phyloP scores from a whole-genome alignment of 2,888 invertebrate species.

The Scelioninae gen. 1 region DNA sequence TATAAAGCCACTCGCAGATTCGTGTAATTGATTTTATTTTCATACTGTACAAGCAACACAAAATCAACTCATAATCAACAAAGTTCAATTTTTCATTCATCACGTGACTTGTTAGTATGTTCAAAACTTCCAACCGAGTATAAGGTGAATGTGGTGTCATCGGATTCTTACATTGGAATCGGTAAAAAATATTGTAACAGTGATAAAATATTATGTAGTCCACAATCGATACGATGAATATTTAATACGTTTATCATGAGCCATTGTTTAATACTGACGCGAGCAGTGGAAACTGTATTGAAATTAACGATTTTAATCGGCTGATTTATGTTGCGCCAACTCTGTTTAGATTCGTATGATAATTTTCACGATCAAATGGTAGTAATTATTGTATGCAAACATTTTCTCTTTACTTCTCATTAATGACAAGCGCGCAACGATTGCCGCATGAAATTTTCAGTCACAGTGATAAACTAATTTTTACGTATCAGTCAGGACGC shows the following conservation, averaged over 20 bases:
- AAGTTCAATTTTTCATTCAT: no score
- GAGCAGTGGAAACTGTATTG: slow-evolving; percentile 67
- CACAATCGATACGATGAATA: slow-evolving; percentile 65
- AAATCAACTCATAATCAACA: no score
- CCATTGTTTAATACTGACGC: slow-evolving; percentile 69
- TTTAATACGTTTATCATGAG: slow-evolving; percentile 67
- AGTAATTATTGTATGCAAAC: slow-evolving; percentile 71
- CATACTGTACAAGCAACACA: no score
- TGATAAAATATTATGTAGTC: slow-evolving; percentile 35
- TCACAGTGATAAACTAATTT: slow-evolving; percentile 67
- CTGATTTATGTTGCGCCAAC: slow-evolving; percentile 69
- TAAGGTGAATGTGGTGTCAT: slow-evolving; percentile 20
- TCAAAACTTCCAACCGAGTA: no score
- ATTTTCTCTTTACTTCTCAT: slow-evolving; percentile 71
- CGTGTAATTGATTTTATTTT: no score
- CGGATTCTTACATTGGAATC: background rate
- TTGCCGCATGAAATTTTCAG: slow-evolving; percentile 63
- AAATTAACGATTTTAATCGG: slow-evolving; percentile 71
- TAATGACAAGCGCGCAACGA: slow-evolving; percentile 68
- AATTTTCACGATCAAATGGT: slow-evolving; percentile 71
- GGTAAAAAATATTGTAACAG: slow-evolving; percentile 22
- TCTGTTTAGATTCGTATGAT: slow-evolving; percentile 71
- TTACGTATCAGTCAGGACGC: slow-evolving; percentile 53
- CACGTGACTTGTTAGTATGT: no score
- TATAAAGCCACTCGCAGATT: no score